A percentile compares a stretch with the other conserved stretches of the same genome.
Evolutionary conservation across 2,113 vertebrate species (phyloP).

Genomic region (Tachysurus vachellii): DNA sequence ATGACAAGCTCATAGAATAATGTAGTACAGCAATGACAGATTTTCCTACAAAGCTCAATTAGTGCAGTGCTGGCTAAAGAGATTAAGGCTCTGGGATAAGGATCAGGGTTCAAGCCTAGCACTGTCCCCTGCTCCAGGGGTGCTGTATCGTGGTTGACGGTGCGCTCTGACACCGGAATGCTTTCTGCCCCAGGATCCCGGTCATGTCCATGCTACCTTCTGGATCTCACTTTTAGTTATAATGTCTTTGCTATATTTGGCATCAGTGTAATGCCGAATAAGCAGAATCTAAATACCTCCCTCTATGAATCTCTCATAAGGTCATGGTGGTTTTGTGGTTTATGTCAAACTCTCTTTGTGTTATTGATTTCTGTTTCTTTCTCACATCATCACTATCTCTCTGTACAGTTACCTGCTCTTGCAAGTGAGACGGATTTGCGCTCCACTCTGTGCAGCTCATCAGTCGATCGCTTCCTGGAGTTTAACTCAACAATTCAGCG

Average conservation of each 20-base stretch:
- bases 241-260: not conserved
- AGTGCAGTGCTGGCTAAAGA: not conserved
- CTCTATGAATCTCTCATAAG: not conserved
- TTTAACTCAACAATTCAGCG: constrained; percentile 65
- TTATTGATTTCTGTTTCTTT: not conserved
- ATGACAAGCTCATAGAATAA: not conserved
- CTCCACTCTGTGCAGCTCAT: constrained; percentile 43
- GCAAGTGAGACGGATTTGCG: constrained; percentile 20
- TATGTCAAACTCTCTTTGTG: not conserved
- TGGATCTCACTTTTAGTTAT: not conserved
- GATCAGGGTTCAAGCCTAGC: no score
- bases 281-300: not conserved
- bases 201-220: not conserved
- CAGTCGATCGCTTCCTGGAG: constrained; percentile 63
- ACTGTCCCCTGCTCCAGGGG: no score
- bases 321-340: not conserved
- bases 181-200: not conserved
- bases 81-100: no score
- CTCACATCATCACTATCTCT: not conserved
- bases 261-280: not conserved
- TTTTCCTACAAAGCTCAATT: not conserved
- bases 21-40: not conserved
- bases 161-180: not conserved
- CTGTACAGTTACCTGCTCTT: constrained; percentile 34
- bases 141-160: not conserved